phyloP scores from a whole-genome alignment of 1,140 invertebrate genomes.

The Tetramorium alpestre region DNA sequence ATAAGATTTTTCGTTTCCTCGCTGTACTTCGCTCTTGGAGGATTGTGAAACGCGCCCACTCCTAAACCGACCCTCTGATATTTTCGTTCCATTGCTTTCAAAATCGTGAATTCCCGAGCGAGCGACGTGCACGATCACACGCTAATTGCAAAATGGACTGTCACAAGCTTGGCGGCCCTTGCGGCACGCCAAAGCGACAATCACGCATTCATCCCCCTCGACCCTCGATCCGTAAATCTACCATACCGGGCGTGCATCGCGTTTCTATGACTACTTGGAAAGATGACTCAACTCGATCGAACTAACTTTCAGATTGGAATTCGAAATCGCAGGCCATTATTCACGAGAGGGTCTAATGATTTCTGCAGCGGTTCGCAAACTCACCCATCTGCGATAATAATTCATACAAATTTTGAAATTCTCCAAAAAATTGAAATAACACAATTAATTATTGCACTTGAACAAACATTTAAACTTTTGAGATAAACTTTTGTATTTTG shows the following conservation, averaged over 20 bases:
- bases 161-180: neutral
- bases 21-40: conserved; percentile 82
- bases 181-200: conserved; percentile 9
- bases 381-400: neutral
- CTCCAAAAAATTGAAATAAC: neutral
- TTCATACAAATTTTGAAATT: neutral
- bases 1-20: conserved; percentile 82
- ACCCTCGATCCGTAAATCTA: conserved; percentile 17
- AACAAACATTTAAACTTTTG: neutral
- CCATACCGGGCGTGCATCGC: neutral
- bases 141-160: conserved; percentile 2
- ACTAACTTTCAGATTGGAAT: conserved; percentile 72
- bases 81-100: conserved; percentile 76
- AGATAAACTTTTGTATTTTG: neutral
- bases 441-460: neutral
- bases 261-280: conserved; percentile 80
- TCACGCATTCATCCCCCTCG: neutral
- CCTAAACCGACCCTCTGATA: conserved; percentile 79
- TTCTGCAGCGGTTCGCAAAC: neutral
- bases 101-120: neutral
- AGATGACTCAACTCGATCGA: conserved; percentile 75
- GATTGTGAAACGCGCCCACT: conserved; percentile 81
- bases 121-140: neutral
- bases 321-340: conserved; percentile 3
- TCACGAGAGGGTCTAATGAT: neutral